Base-by-base conservation (phyloP, 2,797 vertebrate species). In the Fratercula arctica region DNA sequence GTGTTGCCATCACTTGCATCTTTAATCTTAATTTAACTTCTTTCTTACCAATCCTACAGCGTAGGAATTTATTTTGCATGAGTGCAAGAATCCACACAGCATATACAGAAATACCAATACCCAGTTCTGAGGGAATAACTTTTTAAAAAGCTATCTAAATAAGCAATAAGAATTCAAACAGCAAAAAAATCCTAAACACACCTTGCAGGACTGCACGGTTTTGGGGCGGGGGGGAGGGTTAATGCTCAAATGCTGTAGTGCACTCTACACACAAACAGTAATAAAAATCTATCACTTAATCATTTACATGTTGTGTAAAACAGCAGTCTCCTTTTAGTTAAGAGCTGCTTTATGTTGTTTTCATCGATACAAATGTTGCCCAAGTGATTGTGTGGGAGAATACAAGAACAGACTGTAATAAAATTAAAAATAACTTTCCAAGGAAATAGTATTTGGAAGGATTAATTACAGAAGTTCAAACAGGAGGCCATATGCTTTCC, bases 381-480 rank as follows among this genome's bases (percentile, higher is more conserved):
- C 95, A 94, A 97, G 96, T 75, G 95, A 97, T 97, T 88, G 87
- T 95, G 89, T 97, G 94, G 93, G 95, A 96, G 97, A 98, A 98
- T 95, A 94, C 95, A 97, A 93, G 96, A 97, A 94, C 97, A 97
- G 96, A 95, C 96, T 74, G 97, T 95, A 94, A 97, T 98, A 97
- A 97, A 97, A 98, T 97, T 95, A 96, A 97, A 97, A 97, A 97
- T 97, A 97, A 97, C 97, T 97, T 98, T 97, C 86, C 96, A 97
- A 98, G 97, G 97, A 98, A 98, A 98, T 95, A 97, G 96, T 97
- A 96, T 96, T 96, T 96, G 96, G 97, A 97, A 97, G 96, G 97
- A 98, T 98, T 98, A 98, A 97, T 98, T 98, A 97, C 96, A 96
- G 97, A 97, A 97, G 97, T 98, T 97, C 98, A 98, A 97, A 98